phyloP scores from a whole-genome alignment of 53 echinoderm and acorn worm genomes.

The Astropecten irregularis region DNA sequence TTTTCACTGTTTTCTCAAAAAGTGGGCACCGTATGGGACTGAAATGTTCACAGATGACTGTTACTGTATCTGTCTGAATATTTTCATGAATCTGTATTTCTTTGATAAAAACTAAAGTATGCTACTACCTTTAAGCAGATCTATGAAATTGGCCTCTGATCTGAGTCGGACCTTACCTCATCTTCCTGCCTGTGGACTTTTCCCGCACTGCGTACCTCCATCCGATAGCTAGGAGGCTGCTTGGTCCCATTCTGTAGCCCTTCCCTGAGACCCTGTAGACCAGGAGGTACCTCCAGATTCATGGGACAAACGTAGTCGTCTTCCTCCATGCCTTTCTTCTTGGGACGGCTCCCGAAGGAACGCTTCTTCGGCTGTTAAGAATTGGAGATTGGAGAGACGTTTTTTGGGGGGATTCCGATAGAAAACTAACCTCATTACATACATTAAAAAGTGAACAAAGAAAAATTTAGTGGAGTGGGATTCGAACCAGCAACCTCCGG shows the following conservation, averaged over 20 bases:
- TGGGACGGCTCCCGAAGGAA: slow-evolving; percentile 67
- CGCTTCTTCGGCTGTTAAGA: slow-evolving; percentile 96
- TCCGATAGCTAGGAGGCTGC: slow-evolving; percentile 69
- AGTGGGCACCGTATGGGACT: too few species aligned
- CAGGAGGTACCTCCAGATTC: slow-evolving; percentile 73
- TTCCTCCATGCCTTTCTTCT: slow-evolving; percentile 67
- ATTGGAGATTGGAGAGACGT: background rate
- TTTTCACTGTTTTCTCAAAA: too few species aligned
- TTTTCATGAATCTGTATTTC: too few species aligned
- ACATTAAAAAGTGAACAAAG: too few species aligned
- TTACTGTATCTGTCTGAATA: too few species aligned
- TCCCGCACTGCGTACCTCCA: slow-evolving; percentile 87
- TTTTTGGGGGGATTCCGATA: background rate
- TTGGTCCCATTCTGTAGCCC: slow-evolving; percentile 61
- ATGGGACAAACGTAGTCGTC: slow-evolving; percentile 97
- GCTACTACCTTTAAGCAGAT: too few species aligned
- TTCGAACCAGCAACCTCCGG: too few species aligned
- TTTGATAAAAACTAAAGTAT: too few species aligned
- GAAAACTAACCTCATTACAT: background rate
- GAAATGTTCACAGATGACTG: too few species aligned
- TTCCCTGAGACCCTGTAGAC: slow-evolving; percentile 9
- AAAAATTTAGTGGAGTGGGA: too few species aligned
- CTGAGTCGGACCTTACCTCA: slow-evolving; percentile 64
- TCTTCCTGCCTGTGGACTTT: slow-evolving; percentile 78
- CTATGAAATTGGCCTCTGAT: too few species aligned